A percentile compares a stretch with the other conserved stretches of the same genome.
These are phyloP conservation scores for Leptopilina myrica DNA, from an alignment of 2,888 invertebrate species.

Conservation along the genomic window DNA sequence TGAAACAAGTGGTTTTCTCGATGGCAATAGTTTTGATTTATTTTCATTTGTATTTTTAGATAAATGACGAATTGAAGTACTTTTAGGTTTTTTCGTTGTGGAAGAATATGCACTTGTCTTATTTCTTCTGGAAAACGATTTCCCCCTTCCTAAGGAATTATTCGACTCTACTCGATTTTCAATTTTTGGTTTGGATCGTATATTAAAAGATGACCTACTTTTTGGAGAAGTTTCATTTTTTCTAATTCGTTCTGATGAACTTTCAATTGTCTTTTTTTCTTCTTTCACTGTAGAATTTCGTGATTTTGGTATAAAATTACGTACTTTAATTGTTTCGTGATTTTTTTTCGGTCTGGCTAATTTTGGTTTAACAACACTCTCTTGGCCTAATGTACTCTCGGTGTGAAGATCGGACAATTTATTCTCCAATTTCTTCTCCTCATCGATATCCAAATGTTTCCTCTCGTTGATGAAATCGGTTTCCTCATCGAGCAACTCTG, in stretches of 20 bases:
- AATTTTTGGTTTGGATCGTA: not conserved
- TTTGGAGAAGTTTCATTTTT: conserved; percentile 38
- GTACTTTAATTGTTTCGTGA: conserved; percentile 44
- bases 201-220: not conserved
- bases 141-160: conserved; percentile 22
- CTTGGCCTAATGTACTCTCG: conserved; percentile 28
- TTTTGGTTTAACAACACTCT: conserved; percentile 17
- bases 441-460: conserved; percentile 48
- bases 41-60: conserved; percentile 1
- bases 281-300: conserved; percentile 41
- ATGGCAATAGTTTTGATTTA: not conserved
- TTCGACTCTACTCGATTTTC: not conserved
- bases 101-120: conserved; percentile 55
- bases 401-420: conserved; percentile 49
- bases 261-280: conserved; percentile 51
- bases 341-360: conserved; percentile 46
- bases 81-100: conserved; percentile 50
- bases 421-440: conserved; percentile 54
- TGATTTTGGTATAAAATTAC: conserved; percentile 37
- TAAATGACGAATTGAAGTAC: conserved; percentile 19
- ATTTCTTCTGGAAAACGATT: not conserved
- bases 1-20: not conserved
- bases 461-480: conserved; percentile 52
- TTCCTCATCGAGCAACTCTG: conserved; percentile 65
- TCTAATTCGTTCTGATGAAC: conserved; percentile 38